Base-by-base conservation (phyloP, 2,113 vertebrate species). In the Xenopus laevis region DNA sequence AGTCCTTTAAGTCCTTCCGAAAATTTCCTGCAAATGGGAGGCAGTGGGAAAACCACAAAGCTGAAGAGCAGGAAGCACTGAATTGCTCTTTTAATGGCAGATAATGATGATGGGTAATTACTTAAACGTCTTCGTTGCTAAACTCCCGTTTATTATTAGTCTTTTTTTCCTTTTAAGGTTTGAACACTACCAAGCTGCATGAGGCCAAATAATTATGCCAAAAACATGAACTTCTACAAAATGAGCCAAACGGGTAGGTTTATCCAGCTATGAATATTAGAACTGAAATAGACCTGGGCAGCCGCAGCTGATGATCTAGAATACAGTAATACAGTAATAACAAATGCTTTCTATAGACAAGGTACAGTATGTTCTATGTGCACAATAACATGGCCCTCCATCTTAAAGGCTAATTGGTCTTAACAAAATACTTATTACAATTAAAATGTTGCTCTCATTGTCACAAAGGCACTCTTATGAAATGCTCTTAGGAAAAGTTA, bases 171-270 rank as follows among this genome's bases (percentile, higher is more conserved):
- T 77, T 77, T 77, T 77, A 77, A 70, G 74, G 74, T 58, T 70
- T 77, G 33, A 77, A 77, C 59, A 55, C 59, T 57, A 69, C 57
- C 40, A 68, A 62, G 73, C 40, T 55, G 50, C 20, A 77, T 63
- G 27, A 53, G 67, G 74, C 74, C 67, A 64, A 79, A 53, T 71
- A 8, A 59, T 63, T 75, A 82, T 84, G 83, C 84, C 73, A 53
- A 72, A 70, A 78, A 66, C 77, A 68, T 83, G 81, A 81, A 78
- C 80, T 59, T 71, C 74, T 61, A 62, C 74, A 74, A 33, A 33
- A 33, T 33, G 6, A 33, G 46, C 55, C 65, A 68, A 15, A 53
- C 13, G 13, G 15, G 23, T 69, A 55, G 66, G 20, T 68, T 68
- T 30, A 50, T 67, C 58, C 40, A 27, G 0, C 10, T 60, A 10